Base-by-base conservation (phyloP, 2,888 invertebrate genomes). In the Lepas anatifera region DNA sequence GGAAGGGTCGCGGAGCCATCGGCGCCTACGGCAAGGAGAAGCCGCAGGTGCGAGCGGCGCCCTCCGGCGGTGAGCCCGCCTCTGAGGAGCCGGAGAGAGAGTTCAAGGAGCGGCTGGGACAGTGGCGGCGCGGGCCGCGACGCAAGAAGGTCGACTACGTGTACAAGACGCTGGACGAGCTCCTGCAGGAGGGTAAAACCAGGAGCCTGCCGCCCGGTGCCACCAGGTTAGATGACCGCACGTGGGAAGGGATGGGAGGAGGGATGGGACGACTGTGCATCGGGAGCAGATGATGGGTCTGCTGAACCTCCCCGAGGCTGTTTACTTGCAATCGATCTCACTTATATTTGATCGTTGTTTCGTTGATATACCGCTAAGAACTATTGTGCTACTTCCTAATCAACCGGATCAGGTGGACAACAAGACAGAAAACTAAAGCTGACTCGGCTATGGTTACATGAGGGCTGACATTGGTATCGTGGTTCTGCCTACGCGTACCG, bases 1-100 rank as follows among this genome's bases (percentile, higher is more conserved):
- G 99, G 70, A 93, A 92, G 80, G 98, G 98, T 6, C 84, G 95
- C 76, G 98, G 96, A 1, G 96, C 98, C 1, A 92, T 99, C 70
- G 86, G 83, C 25, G 73, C 68, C 35, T 73, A 75, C 69, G 74
- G 75, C 48, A 66, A 39, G 11, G 71, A 71, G 48, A 67, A 64
- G 16, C 48, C 37, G 37, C 25, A 37, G 37, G 1, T 39, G 37
- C 37, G 11, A 10, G 13, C 25, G 39, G 35, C 25, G 39, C n/a
- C n/a, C n/a, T 39, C 64, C 37, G 70, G 71, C 29, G 68, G 70
- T 11, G 63, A 70, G 22, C 73, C 73, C 66, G 78, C 79, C 10
- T 78, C 77, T 27, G 76, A 75, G 78, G 85, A 80, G 81, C 87
- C 81, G 71, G 82, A 83, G 73, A 87, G 85, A 73, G 85, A 83